Evolutionary conservation across 2,888 invertebrate species (phyloP).

Genomic region (Phragmatobia fuliginosa): DNA sequence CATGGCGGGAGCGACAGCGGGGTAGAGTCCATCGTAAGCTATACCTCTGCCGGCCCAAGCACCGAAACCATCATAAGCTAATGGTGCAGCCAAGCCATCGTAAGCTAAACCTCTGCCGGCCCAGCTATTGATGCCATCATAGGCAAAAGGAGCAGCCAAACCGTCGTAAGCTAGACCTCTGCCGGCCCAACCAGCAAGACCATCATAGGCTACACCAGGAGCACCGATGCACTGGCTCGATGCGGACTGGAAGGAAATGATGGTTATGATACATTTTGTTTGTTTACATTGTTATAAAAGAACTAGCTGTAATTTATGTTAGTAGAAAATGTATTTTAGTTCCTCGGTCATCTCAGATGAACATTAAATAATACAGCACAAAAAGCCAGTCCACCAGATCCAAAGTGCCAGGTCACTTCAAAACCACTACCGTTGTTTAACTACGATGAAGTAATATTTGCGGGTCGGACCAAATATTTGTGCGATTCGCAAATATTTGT

Average conservation of each 20-base stretch:
- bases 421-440: too few species aligned
- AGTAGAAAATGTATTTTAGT: too few species aligned
- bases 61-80: conserved; percentile 14
- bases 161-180: not conserved
- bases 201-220: not conserved
- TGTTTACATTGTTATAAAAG: too few species aligned
- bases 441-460: too few species aligned
- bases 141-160: not conserved
- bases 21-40: conserved; percentile 26
- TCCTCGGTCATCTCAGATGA: too few species aligned
- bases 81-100: conserved; percentile 14
- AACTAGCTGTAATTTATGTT: too few species aligned
- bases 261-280: too few species aligned
- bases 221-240: conserved; percentile 29
- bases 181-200: not conserved
- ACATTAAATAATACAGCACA: too few species aligned
- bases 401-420: too few species aligned
- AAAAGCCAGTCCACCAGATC: too few species aligned
- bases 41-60: conserved; percentile 27
- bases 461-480: too few species aligned
- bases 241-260: not conserved
- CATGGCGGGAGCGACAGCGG: conserved; percentile 31
- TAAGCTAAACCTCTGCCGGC: not conserved
- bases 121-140: not conserved
- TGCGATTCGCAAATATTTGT: too few species aligned